phyloP scores from a whole-genome alignment of 2,797 vertebrate species.

The Poecilia velifera region DNA sequence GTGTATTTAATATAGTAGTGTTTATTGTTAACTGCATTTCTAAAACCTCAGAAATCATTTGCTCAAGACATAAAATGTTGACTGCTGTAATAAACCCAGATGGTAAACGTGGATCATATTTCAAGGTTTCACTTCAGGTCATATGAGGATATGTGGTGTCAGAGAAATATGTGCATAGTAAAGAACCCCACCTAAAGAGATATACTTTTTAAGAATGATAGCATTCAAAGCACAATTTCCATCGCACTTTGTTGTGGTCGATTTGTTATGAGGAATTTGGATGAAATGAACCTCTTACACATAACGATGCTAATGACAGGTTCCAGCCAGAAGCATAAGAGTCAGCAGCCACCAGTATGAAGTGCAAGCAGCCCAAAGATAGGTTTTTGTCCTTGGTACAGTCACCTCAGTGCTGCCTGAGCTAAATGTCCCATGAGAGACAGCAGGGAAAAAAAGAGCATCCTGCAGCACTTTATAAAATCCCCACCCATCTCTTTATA shows the following conservation, averaged over 20 bases:
- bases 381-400: constrained; percentile 75
- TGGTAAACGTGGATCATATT: constrained; percentile 30
- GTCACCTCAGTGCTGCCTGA: constrained; percentile 69
- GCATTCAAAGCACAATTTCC: background rate
- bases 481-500: constrained; percentile 60
- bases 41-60: constrained; percentile 54
- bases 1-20: constrained; percentile 5
- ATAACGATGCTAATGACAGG: constrained; percentile 20
- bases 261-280: constrained; percentile 6
- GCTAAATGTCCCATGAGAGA: constrained; percentile 68
- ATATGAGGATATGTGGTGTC: constrained; percentile 1
- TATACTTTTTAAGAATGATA: background rate
- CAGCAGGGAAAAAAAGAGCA: constrained; percentile 67
- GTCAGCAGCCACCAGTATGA: constrained; percentile 32
- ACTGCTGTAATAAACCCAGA: constrained; percentile 26
- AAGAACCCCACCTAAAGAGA: background rate
- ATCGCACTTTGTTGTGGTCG: constrained; percentile 4
- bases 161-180: constrained; percentile 17
- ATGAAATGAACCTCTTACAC: constrained; percentile 22
- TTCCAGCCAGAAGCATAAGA: constrained; percentile 28
- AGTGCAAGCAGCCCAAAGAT: constrained; percentile 48
- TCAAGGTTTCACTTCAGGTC: constrained; percentile 38
- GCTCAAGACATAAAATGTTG: constrained; percentile 37
- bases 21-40: constrained; percentile 41
- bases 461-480: constrained; percentile 77